Evolutionary conservation across 1,140 invertebrate genomes (phyloP).

Genomic region (Drosophila albomicans): DNA sequence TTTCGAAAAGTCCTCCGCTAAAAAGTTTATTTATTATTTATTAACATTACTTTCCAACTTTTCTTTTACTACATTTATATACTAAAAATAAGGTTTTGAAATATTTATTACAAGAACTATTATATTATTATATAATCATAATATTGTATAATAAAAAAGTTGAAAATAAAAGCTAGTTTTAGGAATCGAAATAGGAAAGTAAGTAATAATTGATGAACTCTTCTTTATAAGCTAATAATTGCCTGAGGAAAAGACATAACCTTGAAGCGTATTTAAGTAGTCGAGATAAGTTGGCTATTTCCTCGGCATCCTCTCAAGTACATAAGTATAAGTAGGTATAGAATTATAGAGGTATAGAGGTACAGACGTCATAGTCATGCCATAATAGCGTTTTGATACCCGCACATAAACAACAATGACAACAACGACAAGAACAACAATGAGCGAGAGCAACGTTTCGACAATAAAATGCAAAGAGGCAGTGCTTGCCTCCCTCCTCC

Average conservation of each 20-base stretch:
- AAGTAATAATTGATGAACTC: background rate
- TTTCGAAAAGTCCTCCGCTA: no score
- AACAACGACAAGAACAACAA: constrained; percentile 47
- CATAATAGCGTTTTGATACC: constrained; percentile 82
- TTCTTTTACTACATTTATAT: no score
- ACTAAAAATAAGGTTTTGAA: no score
- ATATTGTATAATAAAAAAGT: no score
- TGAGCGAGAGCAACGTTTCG: constrained; percentile 40
- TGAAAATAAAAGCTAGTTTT: no score
- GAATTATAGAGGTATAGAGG: constrained; percentile 55
- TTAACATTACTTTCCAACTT: no score
- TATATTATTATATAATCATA: no score
- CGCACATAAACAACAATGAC: constrained; percentile 79
- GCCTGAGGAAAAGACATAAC: background rate
- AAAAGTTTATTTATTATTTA: no score
- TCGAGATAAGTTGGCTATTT: constrained; percentile 5
- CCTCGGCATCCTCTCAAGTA: constrained; percentile 41
- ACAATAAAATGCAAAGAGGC: constrained; percentile 81
- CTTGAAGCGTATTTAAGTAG: constrained; percentile 26
- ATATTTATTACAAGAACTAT: no score
- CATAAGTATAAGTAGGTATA: constrained; percentile 63
- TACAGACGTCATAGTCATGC: constrained; percentile 70
- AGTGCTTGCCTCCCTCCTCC: background rate
- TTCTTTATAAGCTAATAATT: background rate
- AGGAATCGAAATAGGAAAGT: no score